These are phyloP conservation scores for Steatornis caripensis DNA, from an alignment of 2,113 vertebrate genomes.

Conservation along the genomic window DNA sequence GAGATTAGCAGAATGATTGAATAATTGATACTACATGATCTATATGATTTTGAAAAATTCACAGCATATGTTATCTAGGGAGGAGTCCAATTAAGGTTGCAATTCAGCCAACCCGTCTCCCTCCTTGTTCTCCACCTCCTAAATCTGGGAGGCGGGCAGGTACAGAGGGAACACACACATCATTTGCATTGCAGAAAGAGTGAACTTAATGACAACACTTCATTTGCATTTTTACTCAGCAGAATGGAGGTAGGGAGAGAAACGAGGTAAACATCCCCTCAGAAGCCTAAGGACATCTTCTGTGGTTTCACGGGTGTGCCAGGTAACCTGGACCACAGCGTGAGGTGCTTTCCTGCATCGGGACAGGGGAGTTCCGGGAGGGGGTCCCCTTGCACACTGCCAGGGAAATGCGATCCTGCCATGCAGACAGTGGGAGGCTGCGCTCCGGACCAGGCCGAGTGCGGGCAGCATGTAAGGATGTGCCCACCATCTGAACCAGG, in stretches of 20 bases:
- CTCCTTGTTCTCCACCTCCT: conserved; percentile 16
- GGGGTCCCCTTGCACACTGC: too few species aligned
- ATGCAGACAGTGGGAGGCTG: background rate
- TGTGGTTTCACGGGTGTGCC: background rate
- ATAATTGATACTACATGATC: conserved; percentile 22
- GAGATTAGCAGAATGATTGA: conserved; percentile 34
- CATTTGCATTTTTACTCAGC: conserved; percentile 10
- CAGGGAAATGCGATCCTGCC: background rate
- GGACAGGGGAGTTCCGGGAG: background rate
- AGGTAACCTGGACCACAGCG: background rate
- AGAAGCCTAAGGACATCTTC: background rate
- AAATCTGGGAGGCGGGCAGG: background rate
- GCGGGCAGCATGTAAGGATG: background rate
- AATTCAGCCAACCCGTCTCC: background rate
- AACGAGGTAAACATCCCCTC: background rate
- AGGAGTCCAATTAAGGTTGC: conserved; percentile 27
- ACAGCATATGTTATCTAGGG: background rate
- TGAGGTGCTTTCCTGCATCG: rapidly evolving
- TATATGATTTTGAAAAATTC: conserved; percentile 17
- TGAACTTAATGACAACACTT: background rate
- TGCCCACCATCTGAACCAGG: background rate
- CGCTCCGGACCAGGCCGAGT: background rate
- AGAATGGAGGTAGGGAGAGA: background rate
- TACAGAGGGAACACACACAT: background rate
- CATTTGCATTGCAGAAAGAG: background rate